Base-by-base conservation (phyloP, 2,113 vertebrate genomes). In the Ranitomeya variabilis region DNA sequence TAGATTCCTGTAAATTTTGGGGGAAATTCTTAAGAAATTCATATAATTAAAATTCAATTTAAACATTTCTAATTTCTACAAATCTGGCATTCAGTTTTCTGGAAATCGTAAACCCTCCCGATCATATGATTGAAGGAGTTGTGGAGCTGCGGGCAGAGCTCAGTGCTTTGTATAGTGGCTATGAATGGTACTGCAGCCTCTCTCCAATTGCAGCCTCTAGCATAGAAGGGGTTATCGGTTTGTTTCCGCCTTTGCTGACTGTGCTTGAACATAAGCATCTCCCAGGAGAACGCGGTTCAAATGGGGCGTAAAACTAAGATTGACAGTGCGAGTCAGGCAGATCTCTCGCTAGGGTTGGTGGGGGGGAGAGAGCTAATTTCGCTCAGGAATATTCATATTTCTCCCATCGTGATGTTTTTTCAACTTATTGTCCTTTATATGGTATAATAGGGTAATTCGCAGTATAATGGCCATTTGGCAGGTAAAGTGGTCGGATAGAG, bases 291-390 rank as follows among this genome's bases (percentile, higher is more conserved):
- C 19, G 12, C 59, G 6, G 57, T 62, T 83, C 69, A 88, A 88
- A 88, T 88, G 87, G 87, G 69, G 80, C 69, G 80, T 88, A 81
- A 83, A 88, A 88, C 80, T 83, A 69, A 82, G 87, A 88, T 52
- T 76, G 87, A 88, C 87, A 83, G 86, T 19, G 55, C 57, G 69
- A 83, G 69, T 77, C 87, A 83, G 79, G 16, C 87, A 11, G 0
- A 31, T 88, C 80, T 83, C 80, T 18, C 5, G 52, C 37, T 45
- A 45, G 37, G 86, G 62, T 13, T 67, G 67, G 57, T 51, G 37
- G 14, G 55, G 69, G 60, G 8, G 52, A 9, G 1, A 73, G n/a
- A 64, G 55, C 9, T 60, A 62, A 88, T 21, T 26, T 59, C 7
- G 12, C 26, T 23, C 13, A 60, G 62, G 69, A 88, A 83, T 83